Evolutionary conservation across 2,113 vertebrate species (phyloP).

Genomic region (Chloroceryle aenea): DNA sequence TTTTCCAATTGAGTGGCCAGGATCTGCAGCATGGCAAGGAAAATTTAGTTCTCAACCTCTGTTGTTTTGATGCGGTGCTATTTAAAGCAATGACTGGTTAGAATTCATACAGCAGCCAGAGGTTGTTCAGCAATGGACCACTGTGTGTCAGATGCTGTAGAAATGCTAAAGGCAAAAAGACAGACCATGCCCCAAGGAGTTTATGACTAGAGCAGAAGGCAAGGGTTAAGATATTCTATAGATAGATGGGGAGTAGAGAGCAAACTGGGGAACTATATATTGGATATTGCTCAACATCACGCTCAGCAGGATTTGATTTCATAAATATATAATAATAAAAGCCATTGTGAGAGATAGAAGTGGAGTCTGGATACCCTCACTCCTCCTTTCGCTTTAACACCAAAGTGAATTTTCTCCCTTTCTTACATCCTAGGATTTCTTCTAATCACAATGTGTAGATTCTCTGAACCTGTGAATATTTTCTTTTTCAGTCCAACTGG

Average conservation of each 20-base stretch:
- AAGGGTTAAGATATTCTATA: neutral
- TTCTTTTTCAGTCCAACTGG: neutral
- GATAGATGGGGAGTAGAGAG: neutral
- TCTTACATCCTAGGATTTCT: neutral
- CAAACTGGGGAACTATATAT: neutral
- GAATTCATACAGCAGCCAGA: neutral
- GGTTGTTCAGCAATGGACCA: neutral
- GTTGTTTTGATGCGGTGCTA: neutral
- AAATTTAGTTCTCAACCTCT: neutral
- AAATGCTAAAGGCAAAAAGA: neutral
- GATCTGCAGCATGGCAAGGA: neutral
- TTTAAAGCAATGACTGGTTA: neutral
- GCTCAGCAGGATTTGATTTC: neutral
- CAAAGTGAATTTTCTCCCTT: neutral
- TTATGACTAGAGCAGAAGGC: neutral
- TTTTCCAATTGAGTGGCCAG: neutral
- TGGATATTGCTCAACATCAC: neutral
- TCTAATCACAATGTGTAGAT: neutral
- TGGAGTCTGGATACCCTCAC: neutral
- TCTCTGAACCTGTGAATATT: neutral
- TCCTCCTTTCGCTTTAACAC: neutral
- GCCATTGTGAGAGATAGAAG: neutral
- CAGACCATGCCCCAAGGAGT: neutral
- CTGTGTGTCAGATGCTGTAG: neutral
- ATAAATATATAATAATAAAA: neutral